Conservation (phyloP, 1,140 invertebrate species). For the Uloborus diversus region DNA sequence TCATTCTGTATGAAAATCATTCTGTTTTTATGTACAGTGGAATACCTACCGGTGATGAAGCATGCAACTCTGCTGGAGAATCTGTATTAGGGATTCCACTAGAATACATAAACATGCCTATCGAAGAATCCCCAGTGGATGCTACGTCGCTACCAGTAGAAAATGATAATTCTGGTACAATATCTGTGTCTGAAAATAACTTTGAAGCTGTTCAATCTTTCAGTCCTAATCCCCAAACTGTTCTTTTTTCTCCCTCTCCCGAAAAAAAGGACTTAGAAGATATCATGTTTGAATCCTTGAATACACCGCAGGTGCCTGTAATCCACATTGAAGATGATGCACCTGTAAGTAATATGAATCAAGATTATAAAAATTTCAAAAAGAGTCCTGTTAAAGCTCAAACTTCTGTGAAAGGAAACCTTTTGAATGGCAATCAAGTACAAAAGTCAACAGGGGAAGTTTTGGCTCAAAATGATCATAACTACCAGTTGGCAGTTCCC, state of each 20-base stretch:
- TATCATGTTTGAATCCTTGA: conserved; percentile 16
- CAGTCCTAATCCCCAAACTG: neutral
- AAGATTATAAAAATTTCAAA: neutral
- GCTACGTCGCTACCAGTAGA: conserved; percentile 19
- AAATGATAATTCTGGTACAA: neutral
- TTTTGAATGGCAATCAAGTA: too few relatives aligned
- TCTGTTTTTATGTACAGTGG: conserved; percentile 5
- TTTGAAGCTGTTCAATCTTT: neutral
- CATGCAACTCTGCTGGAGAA: neutral
- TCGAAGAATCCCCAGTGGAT: neutral
- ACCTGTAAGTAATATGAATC: neutral
- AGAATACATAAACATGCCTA: conserved; percentile 20
- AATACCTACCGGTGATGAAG: neutral
- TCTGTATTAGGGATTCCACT: conserved; percentile 42
- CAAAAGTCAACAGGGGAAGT: neutral
- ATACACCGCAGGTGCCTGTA: conserved; percentile 13
- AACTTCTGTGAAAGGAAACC: too few relatives aligned
- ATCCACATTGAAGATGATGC: neutral
- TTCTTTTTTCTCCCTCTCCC: neutral
- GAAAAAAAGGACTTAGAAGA: conserved; percentile 6
- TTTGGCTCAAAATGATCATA: conserved; percentile 14
- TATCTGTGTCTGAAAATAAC: neutral
- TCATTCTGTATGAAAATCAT: too few relatives aligned
- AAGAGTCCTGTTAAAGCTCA: neutral
- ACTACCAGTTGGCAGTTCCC: conserved; percentile 19